Evolutionary conservation across 2,797 vertebrate genomes (phyloP).

Genomic region (Telmatherina bonti): DNA sequence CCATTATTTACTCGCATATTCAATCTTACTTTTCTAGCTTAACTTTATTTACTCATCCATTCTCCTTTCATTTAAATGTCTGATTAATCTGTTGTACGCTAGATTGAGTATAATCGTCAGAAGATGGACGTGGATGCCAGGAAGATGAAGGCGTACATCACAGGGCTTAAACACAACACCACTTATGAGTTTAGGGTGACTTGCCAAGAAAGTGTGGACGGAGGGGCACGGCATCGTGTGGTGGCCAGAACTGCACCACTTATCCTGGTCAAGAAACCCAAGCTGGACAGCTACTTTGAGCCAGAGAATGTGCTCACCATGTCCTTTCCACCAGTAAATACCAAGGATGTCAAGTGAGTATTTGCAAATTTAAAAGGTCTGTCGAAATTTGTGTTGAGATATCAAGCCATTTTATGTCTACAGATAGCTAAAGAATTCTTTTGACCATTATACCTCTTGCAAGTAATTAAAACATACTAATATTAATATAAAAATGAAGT

Average conservation of each 20-base stretch:
- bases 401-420: neutral
- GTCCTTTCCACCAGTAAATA: constrained; percentile 87
- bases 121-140: constrained; percentile 92
- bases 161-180: constrained; percentile 89
- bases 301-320: constrained; percentile 88
- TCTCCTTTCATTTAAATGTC: neutral
- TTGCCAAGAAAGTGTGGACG: constrained; percentile 89
- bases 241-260: constrained; percentile 90
- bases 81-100: constrained; percentile 12
- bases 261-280: constrained; percentile 89
- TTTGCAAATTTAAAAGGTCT: neutral
- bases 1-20: neutral
- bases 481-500: neutral
- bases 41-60: neutral
- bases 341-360: constrained; percentile 90
- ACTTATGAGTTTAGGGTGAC: constrained; percentile 93
- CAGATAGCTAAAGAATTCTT: neutral
- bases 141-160: constrained; percentile 90
- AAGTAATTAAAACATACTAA: neutral
- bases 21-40: neutral
- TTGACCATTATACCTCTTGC: neutral
- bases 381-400: constrained; percentile 18
- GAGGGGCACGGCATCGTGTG: constrained; percentile 90
- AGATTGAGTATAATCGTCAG: constrained; percentile 95
- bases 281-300: constrained; percentile 88